Base-by-base conservation (phyloP, 2,888 invertebrate genomes). In the Vanessa cardui region DNA sequence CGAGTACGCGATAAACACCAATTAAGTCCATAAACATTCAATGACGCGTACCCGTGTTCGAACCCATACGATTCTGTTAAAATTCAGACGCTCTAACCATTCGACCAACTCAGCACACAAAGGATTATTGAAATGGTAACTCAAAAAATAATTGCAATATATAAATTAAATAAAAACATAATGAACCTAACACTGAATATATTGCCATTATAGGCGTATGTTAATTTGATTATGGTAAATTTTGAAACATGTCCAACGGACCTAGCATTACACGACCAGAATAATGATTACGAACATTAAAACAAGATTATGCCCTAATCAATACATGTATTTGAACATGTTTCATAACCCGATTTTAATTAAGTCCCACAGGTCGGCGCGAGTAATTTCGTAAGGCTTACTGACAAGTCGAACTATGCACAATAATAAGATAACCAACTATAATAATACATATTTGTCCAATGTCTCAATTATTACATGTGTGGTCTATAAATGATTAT, bases 381-480 rank as follows among this genome's bases (percentile, higher is more conserved):
- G 72, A 73, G 72, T 69, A 73, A 75, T 80, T 81, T 78, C 78
- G 78, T 78, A 78, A 79, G 77, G 60, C 66, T 73, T 68, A 68
- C 68, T 68, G 62, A 73, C 75, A 73, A 77, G 76, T 78, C 79
- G 76, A 78, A 78, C 74, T 81, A 78, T 75, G 74, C 76, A 76
- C 66, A 80, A 83, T 84, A 80, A 82, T 79, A 82, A 78, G 77
- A 82, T 69, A 64, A 65, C 62, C 62, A 46, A 64, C 33, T 64
- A 49, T 85, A 85, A 86, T 85, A 82, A 85, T 84, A 83, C 80
- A 76, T 81, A 86, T 83, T 81, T 83, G 77, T 81, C 76, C 78
- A 82, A 87, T 89, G 87, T 89, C 89, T 92, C 91, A 89, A 92
- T 91, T 89, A 89, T 78, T 76, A 78, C 77, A 81, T 87, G 92